Conservation (phyloP, 2,113 vertebrate genomes). For the Festucalex cinctus region DNA sequence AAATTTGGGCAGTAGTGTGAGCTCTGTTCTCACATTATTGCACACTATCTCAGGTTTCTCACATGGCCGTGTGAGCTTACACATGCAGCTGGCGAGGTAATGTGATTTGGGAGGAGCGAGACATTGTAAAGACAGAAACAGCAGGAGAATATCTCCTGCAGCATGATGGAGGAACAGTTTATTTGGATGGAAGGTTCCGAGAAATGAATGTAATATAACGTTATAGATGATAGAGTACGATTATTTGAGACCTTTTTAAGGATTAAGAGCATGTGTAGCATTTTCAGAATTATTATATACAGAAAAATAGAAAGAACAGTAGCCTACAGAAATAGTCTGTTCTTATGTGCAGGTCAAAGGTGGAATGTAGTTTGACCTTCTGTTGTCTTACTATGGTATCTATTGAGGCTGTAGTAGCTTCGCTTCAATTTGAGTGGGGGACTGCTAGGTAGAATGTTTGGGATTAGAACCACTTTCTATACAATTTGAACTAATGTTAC, state of each 20-base stretch:
- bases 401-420: no score
- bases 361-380: no score
- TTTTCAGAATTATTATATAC: neutral
- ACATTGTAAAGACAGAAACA: neutral
- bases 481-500: no score
- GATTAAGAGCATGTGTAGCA: neutral
- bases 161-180: neutral
- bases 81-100: constrained; percentile 1
- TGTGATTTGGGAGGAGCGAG: constrained; percentile 2
- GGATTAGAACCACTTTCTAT: no score
- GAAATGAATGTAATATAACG: neutral
- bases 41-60: constrained; percentile 5
- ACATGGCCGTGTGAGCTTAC: neutral
- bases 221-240: neutral
- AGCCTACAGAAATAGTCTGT: no score
- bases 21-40: constrained; percentile 2
- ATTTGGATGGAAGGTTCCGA: neutral
- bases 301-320: no score
- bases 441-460: no score
- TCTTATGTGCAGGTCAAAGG: no score
- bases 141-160: neutral
- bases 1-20: neutral
- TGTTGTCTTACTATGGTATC: no score
- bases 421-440: no score
- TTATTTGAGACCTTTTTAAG: neutral